These are phyloP conservation scores for Amphimedon queenslandica DNA, from an alignment of 37 sponge, comb jelly and placozoan species.

Conservation along the genomic window DNA sequence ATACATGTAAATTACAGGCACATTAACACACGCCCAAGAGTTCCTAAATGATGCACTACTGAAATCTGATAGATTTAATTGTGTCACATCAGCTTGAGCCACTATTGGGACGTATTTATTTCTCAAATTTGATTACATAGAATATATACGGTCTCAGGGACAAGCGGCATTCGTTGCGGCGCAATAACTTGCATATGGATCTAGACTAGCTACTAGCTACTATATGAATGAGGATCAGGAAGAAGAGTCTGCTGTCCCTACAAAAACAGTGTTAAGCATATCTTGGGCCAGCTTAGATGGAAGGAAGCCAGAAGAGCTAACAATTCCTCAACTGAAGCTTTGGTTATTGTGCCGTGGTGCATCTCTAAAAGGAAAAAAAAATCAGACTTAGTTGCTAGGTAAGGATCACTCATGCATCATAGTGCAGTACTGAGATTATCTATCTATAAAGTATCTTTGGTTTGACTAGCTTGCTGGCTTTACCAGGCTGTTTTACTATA, in stretches of 20 bases:
- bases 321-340: constrained; percentile 24
- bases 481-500: too few species aligned
- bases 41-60: too few species aligned
- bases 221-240: too few species aligned
- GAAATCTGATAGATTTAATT: too few species aligned
- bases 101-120: not conserved
- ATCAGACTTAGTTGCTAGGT: constrained; percentile 30
- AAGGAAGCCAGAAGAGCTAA: constrained; percentile 5
- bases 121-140: not conserved
- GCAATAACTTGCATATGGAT: not conserved
- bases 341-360: constrained; percentile 32
- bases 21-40: too few species aligned
- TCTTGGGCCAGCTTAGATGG: constrained; percentile 25
- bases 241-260: too few species aligned
- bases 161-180: not conserved
- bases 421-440: not conserved
- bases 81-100: too few species aligned
- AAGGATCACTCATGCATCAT: too few species aligned
- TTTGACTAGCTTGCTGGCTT: too few species aligned
- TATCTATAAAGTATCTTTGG: not conserved
- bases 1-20: too few species aligned
- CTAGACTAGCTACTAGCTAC: too few species aligned
- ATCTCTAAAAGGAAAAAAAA: constrained; percentile 34
- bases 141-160: not conserved
- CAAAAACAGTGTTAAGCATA: constrained; percentile 10